Evolutionary conservation across 2,797 vertebrate genomes (phyloP).

Genomic region (Sebastolobus altivelis): DNA sequence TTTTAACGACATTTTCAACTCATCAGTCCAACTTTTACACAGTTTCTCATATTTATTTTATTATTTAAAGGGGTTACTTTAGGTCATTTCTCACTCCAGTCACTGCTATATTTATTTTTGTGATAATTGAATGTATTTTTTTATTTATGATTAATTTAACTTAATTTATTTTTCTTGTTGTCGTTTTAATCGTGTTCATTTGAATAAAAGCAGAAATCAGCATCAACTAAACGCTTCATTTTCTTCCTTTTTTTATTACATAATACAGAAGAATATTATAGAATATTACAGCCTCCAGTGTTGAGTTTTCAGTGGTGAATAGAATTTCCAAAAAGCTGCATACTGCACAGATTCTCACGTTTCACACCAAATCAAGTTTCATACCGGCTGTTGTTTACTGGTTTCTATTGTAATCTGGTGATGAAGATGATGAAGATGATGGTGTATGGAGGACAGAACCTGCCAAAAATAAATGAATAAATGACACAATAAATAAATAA

Average conservation of each 20-base stretch:
- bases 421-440: too few species aligned
- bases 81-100: constrained; percentile 10
- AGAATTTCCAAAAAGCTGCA: too few species aligned
- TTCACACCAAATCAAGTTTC: too few species aligned
- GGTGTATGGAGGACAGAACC: too few species aligned
- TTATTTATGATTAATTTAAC: constrained; percentile 63
- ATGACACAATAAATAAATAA: too few species aligned
- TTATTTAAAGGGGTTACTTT: constrained; percentile 33
- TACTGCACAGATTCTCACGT: too few species aligned
- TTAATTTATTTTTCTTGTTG: constrained; percentile 51
- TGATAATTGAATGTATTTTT: constrained; percentile 21
- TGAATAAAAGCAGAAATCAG: constrained; percentile 55
- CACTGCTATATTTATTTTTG: constrained; percentile 44
- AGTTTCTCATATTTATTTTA: constrained; percentile 41
- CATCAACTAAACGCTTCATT: neutral
- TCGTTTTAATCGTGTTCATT: constrained; percentile 9
- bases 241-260: neutral
- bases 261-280: too few species aligned
- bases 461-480: too few species aligned
- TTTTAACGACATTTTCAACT: neutral
- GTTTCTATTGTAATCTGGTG: too few species aligned
- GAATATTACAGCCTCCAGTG: neutral
- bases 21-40: constrained; percentile 27
- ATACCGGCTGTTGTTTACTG: too few species aligned
- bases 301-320: too few species aligned